phyloP scores from a whole-genome alignment of 2,888 invertebrate genomes.

The Lycocerus yunnanus region DNA sequence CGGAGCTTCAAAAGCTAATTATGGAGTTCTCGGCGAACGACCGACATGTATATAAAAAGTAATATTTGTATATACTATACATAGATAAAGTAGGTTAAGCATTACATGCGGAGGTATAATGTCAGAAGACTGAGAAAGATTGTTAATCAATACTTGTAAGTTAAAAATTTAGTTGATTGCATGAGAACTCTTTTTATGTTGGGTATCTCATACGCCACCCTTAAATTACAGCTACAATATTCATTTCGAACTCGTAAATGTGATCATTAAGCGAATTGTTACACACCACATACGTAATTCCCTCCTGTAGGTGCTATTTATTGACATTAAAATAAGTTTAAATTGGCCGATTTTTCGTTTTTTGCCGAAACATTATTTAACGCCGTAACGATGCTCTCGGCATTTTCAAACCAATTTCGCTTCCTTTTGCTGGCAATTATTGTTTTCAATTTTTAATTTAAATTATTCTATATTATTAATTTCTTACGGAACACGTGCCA shows the following conservation, averaged over 20 bases:
- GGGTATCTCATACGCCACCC: constrained; percentile 21
- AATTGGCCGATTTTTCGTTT: constrained; percentile 20
- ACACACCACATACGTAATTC: constrained; percentile 22
- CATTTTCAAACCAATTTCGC: not conserved
- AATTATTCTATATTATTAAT: not conserved
- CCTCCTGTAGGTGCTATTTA: constrained; percentile 33
- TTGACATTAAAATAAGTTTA: constrained; percentile 26
- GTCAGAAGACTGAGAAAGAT: constrained; percentile 50
- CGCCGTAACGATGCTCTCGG: constrained; percentile 18
- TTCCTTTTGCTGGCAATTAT: not conserved
- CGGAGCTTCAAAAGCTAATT: constrained; percentile 23
- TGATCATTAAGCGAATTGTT: constrained; percentile 28
- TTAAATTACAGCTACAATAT: constrained; percentile 18
- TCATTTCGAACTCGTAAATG: constrained; percentile 28
- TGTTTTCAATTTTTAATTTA: not conserved
- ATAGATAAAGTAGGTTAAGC: constrained; percentile 35
- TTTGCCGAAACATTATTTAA: constrained; percentile 5
- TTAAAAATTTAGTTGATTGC: constrained; percentile 33
- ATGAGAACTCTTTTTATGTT: constrained; percentile 25
- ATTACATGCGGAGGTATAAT: constrained; percentile 46
- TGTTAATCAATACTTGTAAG: constrained; percentile 40
- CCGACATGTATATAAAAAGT: constrained; percentile 34
- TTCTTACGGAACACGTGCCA: not conserved
- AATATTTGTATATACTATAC: constrained; percentile 38
- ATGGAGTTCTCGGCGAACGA: constrained; percentile 24